Evolutionary conservation across 2,113 vertebrate species (phyloP).

Genomic region (Gracilinanus agilis): DNA sequence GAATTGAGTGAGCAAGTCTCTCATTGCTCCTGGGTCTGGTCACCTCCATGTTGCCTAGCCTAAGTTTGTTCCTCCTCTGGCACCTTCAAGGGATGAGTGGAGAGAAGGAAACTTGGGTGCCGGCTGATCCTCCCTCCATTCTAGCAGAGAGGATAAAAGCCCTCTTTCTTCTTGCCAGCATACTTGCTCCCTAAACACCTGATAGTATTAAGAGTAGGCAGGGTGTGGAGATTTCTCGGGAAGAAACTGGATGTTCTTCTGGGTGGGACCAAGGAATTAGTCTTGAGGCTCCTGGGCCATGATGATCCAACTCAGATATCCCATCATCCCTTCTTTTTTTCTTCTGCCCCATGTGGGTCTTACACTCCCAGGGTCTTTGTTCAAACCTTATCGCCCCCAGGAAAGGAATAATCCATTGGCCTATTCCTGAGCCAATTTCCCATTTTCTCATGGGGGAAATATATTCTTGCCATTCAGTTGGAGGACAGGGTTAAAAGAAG

Average conservation of each 20-base stretch:
- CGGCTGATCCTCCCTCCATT: background rate
- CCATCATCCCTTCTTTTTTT: background rate
- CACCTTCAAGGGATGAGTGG: background rate
- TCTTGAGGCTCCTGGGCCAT: background rate
- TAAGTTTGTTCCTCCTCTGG: background rate
- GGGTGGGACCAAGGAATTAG: background rate
- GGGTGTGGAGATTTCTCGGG: background rate
- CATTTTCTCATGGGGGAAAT: background rate
- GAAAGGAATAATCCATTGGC: background rate
- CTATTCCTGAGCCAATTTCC: background rate
- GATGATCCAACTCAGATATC: background rate
- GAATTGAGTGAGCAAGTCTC: background rate
- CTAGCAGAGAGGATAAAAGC: background rate
- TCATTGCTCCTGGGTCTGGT: background rate
- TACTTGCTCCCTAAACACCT: constrained; percentile 25
- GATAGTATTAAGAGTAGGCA: constrained; percentile 64
- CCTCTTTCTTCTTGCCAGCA: constrained; percentile 3
- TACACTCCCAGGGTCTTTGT: background rate
- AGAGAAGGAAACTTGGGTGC: background rate
- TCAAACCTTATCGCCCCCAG: background rate
- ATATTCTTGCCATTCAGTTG: background rate
- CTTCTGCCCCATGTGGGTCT: background rate
- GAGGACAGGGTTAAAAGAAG: background rate
- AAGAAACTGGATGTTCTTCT: background rate
- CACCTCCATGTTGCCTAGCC: background rate